A percentile compares a stretch with the other conserved stretches of the same genome.
Conservation (phyloP, 2,113 vertebrate species). For the Oceanites oceanicus region DNA sequence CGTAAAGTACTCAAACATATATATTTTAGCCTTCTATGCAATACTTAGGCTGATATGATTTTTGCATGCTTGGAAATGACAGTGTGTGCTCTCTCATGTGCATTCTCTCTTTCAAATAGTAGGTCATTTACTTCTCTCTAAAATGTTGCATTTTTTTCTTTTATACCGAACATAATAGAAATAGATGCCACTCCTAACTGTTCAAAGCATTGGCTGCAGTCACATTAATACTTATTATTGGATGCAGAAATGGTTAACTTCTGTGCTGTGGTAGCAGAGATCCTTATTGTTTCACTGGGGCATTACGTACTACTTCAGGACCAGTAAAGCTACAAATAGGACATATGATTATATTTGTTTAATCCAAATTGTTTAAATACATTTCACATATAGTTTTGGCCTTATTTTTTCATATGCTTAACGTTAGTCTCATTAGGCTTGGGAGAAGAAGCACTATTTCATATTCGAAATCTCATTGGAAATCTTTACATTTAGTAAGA, state of each 20-base stretch:
- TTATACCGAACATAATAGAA: not conserved
- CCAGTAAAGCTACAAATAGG: not conserved
- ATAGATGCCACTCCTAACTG: not conserved
- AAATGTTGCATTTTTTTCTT: not conserved
- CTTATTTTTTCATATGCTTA: not conserved
- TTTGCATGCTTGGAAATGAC: not conserved
- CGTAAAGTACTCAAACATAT: not conserved
- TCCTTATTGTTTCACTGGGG: not conserved
- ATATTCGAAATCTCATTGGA: not conserved
- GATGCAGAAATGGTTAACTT: not conserved
- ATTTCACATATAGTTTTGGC: not conserved
- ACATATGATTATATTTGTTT: not conserved
- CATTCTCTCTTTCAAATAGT: not conserved
- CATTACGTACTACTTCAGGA: not conserved
- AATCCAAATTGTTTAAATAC: not conserved
- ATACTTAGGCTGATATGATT: not conserved
- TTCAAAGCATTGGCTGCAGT: not conserved
- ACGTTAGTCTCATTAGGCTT: accelerated
- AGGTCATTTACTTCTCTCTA: not conserved
- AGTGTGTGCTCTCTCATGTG: not conserved
- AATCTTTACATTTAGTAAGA: not conserved
- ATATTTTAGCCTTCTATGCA: not conserved
- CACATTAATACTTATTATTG: not conserved
- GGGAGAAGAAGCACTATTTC: not conserved
- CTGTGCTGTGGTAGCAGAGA: not conserved